Evolutionary conservation across 1,140 invertebrate genomes (phyloP).

Genomic region (Paralvinella palmiformis): DNA sequence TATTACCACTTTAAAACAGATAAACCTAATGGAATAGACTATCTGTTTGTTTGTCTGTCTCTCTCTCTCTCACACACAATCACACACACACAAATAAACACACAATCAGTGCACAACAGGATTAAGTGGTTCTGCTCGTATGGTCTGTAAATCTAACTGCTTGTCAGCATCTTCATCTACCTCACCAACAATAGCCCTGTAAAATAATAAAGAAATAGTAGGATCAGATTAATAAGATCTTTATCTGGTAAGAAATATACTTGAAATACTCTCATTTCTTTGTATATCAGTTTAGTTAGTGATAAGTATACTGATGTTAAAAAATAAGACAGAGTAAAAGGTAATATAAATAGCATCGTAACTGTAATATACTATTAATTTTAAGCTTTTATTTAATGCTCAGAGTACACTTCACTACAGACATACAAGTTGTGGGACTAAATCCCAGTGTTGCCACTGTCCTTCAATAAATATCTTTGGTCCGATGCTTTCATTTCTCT

Average conservation of each 20-base stretch:
- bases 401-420: no score
- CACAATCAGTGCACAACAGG: slow-evolving; percentile 71
- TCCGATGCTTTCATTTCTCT: no score
- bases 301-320: neutral
- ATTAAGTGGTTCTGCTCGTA: slow-evolving; percentile 84
- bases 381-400: no score
- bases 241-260: no score
- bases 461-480: no score
- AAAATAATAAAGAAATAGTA: slow-evolving; percentile 18
- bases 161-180: slow-evolving; percentile 86
- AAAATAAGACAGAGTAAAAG: slow-evolving; percentile 22
- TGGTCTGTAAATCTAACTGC: slow-evolving; percentile 72
- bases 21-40: no score
- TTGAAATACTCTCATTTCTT: no score
- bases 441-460: no score
- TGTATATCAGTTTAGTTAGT: no score
- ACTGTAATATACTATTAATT: neutral
- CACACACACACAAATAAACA: no score
- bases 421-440: no score
- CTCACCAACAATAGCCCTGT: slow-evolving; percentile 80
- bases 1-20: no score
- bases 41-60: neutral
- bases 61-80: neutral
- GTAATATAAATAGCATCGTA: neutral
- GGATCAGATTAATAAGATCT: slow-evolving; percentile 3